phyloP scores from a whole-genome alignment of 2,797 vertebrate species.

The Syndactyla subalaris region DNA sequence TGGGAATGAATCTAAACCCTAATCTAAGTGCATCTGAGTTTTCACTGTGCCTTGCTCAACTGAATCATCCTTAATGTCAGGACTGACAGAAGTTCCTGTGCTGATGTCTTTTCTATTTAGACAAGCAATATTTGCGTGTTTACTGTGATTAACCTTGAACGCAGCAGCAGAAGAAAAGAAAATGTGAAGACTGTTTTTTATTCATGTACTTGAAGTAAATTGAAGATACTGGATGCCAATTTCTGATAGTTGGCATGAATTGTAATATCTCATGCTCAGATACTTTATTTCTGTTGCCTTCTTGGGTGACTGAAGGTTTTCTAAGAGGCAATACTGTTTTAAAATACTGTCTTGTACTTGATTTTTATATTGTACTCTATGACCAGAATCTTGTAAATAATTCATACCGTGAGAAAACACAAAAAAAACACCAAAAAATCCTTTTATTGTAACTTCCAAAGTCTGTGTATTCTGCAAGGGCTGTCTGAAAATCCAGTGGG shows the following conservation, averaged over 20 bases:
- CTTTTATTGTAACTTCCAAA: conserved; percentile 3
- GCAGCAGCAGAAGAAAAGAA: not conserved
- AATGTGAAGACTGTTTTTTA: not conserved
- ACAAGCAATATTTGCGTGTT: not conserved
- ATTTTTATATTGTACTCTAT: not conserved
- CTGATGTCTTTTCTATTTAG: not conserved
- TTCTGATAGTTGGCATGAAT: not conserved
- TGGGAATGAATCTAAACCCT: not conserved
- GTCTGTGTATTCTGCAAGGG: not conserved
- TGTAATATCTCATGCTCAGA: not conserved
- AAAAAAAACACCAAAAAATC: too few relatives aligned
- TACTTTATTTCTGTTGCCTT: not conserved
- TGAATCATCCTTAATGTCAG: not conserved
- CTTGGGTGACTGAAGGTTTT: not conserved
- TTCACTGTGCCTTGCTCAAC: not conserved
- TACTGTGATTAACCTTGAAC: not conserved
- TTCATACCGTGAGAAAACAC: not conserved
- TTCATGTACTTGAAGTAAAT: not conserved
- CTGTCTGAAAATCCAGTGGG: not conserved
- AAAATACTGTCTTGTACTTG: not conserved
- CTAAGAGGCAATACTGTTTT: not conserved
- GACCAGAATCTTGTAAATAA: not conserved
- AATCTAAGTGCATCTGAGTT: not conserved
- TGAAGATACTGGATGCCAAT: not conserved
- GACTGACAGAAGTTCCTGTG: not conserved